Evolutionary conservation across 2,797 vertebrate species (phyloP), one percentile per base, ranked within the genome.

Genomic region (Spinus olivaceus): DNA sequence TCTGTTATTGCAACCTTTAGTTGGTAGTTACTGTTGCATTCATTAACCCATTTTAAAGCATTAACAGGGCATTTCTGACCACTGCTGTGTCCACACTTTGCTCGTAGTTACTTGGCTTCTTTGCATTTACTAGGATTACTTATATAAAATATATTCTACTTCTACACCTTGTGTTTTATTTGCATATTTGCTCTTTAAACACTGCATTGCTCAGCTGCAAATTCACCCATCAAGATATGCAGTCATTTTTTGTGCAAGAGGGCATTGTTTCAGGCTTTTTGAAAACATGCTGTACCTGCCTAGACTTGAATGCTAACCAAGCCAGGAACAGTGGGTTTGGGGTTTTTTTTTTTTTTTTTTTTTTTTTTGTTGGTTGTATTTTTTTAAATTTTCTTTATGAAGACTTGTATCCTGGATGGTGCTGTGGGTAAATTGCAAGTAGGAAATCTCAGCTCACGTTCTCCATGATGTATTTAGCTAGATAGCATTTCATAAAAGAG

Each of bases 1-100:
- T 71, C 39, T 88, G 5, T 92, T 91, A 69, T 56, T 88, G 37
- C 66, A 88, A 25, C 59, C 87, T 95, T 94, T 91, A 91, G 69
- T 81, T 90, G 46, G 39, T 76, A n/a, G 63, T 81, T 71, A 54
- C 39, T 70, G 18, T 46, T 83, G 30, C 54, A 61, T 82, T 91
- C 35, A 41, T 86, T 69, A 77, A 82, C 37, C 20, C 13, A 9
- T 96, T 88, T 81, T 71, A 90, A 67, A 80, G 27, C 57, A 33
- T 67, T 84, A 70, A 44, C 16, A 14, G 49, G 30, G 19, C 44
- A 19, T 84, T 88, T 96, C 44, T 91, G 59, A 72, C 41, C 47
- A 50, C n/a, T 81, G 14, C 51, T 77, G 0, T 78, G 65, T 50
- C 14, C 9, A 57, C 41, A 23, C 46, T 91, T 90, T 90, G 13